Evolutionary conservation across 2,113 vertebrate species (phyloP).

Genomic region (Thalassarche chlororhynchos): DNA sequence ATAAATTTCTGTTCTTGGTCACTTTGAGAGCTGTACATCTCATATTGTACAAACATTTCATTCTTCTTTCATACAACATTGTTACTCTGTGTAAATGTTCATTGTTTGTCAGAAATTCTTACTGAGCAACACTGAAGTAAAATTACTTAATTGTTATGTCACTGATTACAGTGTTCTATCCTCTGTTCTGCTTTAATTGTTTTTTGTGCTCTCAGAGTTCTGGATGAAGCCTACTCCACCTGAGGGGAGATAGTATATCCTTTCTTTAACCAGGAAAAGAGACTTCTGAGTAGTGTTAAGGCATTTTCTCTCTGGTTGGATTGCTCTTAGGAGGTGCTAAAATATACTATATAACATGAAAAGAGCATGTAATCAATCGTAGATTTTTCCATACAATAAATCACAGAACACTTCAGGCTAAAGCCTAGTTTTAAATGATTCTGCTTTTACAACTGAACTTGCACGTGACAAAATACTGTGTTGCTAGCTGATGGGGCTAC

Average conservation of each 20-base stretch:
- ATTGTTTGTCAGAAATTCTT: neutral
- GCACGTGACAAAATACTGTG: accelerated
- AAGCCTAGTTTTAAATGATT: neutral
- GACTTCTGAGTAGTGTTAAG: neutral
- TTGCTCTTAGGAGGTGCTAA: neutral
- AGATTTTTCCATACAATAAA: neutral
- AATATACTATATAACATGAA: neutral
- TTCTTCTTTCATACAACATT: neutral
- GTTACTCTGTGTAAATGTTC: neutral
- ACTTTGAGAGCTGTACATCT: neutral
- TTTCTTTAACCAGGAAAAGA: neutral
- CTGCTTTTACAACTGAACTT: neutral
- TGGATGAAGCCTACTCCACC: neutral
- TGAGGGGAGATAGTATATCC: neutral
- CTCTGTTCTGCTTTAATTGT: neutral
- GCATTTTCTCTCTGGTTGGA: neutral
- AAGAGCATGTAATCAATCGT: neutral
- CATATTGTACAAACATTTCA: neutral
- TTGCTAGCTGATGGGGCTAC: neutral
- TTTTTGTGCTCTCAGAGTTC: neutral
- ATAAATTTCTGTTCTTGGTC: neutral
- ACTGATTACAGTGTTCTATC: neutral
- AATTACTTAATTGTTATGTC: neutral
- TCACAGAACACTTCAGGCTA: neutral
- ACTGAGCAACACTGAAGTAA: neutral